These are phyloP conservation scores for Penaeus indicus DNA, from an alignment of 1,140 invertebrate genomes.

Conservation along the genomic window DNA sequence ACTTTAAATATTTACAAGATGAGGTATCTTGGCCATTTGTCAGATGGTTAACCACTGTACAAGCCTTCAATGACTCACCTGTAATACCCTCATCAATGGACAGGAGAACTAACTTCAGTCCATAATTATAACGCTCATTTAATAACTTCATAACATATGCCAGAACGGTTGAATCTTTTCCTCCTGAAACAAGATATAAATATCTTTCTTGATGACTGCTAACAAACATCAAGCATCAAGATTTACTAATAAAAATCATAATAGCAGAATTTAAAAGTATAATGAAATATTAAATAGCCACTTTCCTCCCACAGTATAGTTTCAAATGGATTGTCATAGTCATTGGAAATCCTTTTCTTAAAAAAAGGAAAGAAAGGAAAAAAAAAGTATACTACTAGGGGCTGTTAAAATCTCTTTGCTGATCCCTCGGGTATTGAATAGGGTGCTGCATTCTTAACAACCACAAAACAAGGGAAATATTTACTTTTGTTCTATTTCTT, in stretches of 20 bases:
- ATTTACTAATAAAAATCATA: not conserved
- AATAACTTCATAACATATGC: conserved; percentile 92
- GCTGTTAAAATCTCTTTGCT: too few species aligned
- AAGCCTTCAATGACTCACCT: conserved; percentile 39
- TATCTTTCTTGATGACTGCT: not conserved
- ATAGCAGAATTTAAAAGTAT: not conserved
- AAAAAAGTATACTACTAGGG: too few species aligned
- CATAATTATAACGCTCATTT: conserved; percentile 93
- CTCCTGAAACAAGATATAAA: conserved; percentile 92
- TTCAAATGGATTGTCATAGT: too few species aligned
- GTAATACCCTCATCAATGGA: conserved; percentile 80
- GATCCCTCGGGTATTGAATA: too few species aligned
- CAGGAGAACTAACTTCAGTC: conserved; percentile 89
- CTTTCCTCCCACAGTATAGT: too few species aligned
- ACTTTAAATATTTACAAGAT: not conserved
- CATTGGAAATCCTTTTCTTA: too few species aligned
- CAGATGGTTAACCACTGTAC: not conserved
- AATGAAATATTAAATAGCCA: too few species aligned
- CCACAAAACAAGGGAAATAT: too few species aligned
- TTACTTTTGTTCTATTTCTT: too few species aligned
- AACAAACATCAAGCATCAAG: too few species aligned
- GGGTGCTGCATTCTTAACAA: too few species aligned
- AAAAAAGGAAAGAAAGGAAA: too few species aligned
- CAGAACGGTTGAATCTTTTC: conserved; percentile 99
- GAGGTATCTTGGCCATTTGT: not conserved